Percentiles rank a stretch among this genome's conserved stretches.
Evolutionary conservation across 1,140 invertebrate species (phyloP).

Genomic region (Eueides isabella): DNA sequence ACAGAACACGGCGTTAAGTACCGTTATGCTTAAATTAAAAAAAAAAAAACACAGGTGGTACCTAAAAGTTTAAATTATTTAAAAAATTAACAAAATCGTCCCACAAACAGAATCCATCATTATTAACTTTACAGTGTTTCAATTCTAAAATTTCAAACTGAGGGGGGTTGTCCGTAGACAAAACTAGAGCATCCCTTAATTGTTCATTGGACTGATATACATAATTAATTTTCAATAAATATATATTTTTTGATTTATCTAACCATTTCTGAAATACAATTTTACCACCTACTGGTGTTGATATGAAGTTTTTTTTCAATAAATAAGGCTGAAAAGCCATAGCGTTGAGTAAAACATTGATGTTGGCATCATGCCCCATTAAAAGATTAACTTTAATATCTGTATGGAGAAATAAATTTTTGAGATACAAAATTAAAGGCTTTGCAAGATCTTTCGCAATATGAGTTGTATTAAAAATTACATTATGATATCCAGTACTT

Average conservation of each 20-base stretch:
- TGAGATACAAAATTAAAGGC: slow-evolving; percentile 60
- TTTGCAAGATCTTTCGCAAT: slow-evolving; percentile 58
- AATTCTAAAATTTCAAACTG: slow-evolving; percentile 51
- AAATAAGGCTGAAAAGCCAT: slow-evolving; percentile 51
- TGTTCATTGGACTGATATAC: slow-evolving; percentile 63
- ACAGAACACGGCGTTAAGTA: too few relatives aligned
- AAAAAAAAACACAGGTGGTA: neutral
- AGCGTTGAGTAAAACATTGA: slow-evolving; percentile 51
- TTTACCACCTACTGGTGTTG: slow-evolving; percentile 67
- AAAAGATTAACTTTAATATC: slow-evolving; percentile 45
- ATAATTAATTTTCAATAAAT: slow-evolving; percentile 65
- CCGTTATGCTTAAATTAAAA: neutral
- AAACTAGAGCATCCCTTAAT: slow-evolving; percentile 47
- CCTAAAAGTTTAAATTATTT: slow-evolving; percentile 20
- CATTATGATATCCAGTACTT: slow-evolving; percentile 57
- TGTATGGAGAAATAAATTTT: slow-evolving; percentile 45
- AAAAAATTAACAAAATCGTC: slow-evolving; percentile 58
- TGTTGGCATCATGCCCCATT: slow-evolving; percentile 56
- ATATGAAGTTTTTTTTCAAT: slow-evolving; percentile 53
- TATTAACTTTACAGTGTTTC: slow-evolving; percentile 51
- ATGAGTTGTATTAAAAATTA: slow-evolving; percentile 56
- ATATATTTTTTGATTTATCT: slow-evolving; percentile 36
- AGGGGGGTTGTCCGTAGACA: slow-evolving; percentile 55
- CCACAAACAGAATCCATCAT: slow-evolving; percentile 62
- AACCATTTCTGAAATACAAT: slow-evolving; percentile 71